Evolutionary conservation across 1,140 invertebrate genomes (phyloP), one percentile per base, ranked within the genome.

Genomic region (Bombus polaris): DNA sequence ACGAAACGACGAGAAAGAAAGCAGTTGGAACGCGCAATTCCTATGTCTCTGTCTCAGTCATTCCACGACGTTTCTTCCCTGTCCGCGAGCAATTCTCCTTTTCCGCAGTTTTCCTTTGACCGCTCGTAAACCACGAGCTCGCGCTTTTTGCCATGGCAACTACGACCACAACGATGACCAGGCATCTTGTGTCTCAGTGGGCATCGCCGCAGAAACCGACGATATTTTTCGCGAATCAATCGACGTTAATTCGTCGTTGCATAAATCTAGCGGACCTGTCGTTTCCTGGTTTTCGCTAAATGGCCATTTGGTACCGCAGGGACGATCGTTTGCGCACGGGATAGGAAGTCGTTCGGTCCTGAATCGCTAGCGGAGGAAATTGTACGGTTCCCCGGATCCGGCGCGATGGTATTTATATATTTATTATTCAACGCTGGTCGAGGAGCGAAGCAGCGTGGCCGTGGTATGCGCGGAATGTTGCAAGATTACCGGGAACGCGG

Each of bases 61-160:
- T 42, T 71, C 35, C 73, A 39, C 71, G 70, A n/a, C 47, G 37
- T 71, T 72, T n/a, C 44, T 53, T 74, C 68, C 75, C 79, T 39
- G 77, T 25, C 57, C 62, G 37, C 37, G 44, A 47, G 65, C 39
- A 71, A 59, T 65, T 84, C 81, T 88, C 66, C 47, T 87, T 13
- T 81, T 18, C 62, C 37, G 70, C 35, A 75, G 42, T 83, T 85
- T 42, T 73, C 77, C 68, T 25, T 53, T 25, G 75, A 70, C 62
- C 53, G 74, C 83, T 89, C 87, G 76, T 89, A 89, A 89, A 89
- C 65, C 86, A 74, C 71, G 35, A 57, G 76, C 72, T 62, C 76
- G 47, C 72, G 78, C 70, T 89, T 89, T 89, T 88, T 87, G 76
- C 87, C 28, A 15, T 44, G 39, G 37, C 70, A 62, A 83, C 78